phyloP scores from a whole-genome alignment of 2,113 vertebrate species.

The Megaleporinus macrocephalus region DNA sequence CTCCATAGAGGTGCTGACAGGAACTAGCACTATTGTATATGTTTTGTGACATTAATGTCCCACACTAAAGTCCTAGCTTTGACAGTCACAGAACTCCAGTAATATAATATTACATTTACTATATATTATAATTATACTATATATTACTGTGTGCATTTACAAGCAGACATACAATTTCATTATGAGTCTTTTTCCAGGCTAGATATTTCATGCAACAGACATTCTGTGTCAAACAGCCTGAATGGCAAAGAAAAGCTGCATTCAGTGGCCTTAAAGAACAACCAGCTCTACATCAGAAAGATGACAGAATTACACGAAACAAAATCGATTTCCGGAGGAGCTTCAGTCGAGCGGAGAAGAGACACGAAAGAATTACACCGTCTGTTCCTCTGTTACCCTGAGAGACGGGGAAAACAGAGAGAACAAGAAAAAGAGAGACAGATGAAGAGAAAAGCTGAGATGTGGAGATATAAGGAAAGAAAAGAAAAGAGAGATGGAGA shows the following conservation, averaged over 20 bases:
- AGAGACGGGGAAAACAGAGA: not conserved
- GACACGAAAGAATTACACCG: not conserved
- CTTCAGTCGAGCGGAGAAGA: slow-evolving; percentile 19
- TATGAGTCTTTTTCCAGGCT: not conserved
- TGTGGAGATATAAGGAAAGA: slow-evolving; percentile 7
- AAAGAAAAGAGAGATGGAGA: slow-evolving; percentile 52
- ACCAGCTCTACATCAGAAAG: not conserved
- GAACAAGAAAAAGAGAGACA: not conserved
- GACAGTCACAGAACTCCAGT: no score
- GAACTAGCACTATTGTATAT: no score
- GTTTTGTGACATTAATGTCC: no score
- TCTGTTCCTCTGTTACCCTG: not conserved
- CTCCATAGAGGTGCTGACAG: no score
- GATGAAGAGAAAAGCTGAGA: slow-evolving; percentile 3
- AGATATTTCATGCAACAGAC: no score
- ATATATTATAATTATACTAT: no score
- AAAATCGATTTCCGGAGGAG: not conserved
- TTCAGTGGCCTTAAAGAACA: not conserved
- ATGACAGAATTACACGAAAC: not conserved
- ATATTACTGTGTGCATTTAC: no score
- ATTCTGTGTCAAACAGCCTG: no score
- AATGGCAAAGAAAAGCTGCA: no score
- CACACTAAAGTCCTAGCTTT: no score
- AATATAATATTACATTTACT: no score
- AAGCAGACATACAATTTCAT: no score